Evolutionary conservation across 2,888 invertebrate species (phyloP).

Genomic region (Fragum fragum): DNA sequence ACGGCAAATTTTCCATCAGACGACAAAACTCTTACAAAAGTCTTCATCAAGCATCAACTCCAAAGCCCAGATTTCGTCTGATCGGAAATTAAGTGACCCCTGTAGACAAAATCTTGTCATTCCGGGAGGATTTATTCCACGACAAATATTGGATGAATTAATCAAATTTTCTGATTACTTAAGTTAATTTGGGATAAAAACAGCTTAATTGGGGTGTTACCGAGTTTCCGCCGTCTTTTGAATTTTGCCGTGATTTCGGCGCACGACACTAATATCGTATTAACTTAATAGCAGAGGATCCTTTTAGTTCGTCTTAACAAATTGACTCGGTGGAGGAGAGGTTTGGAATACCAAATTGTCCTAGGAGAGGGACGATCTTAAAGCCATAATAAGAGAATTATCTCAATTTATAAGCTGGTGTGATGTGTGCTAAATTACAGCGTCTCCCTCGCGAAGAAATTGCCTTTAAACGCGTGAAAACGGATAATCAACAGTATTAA

Average conservation of each 20-base stretch:
- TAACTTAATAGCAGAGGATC: conserved; percentile 64
- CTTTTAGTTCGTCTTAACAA: conserved; percentile 54
- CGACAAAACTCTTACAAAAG: neutral
- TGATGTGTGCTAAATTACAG: conserved; percentile 57
- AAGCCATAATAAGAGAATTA: conserved; percentile 67
- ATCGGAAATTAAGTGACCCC: conserved; percentile 56
- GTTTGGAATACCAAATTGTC: conserved; percentile 63
- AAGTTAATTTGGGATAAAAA: conserved; percentile 70
- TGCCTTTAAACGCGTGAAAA: conserved; percentile 45
- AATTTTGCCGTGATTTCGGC: conserved; percentile 60
- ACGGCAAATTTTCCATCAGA: neutral
- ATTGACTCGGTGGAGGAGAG: conserved; percentile 41
- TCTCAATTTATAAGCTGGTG: conserved; percentile 62
- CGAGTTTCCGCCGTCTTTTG: conserved; percentile 57
- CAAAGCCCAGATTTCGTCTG: conserved; percentile 15
- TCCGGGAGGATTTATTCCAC: conserved; percentile 40
- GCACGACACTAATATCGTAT: conserved; percentile 52
- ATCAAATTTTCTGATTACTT: conserved; percentile 69
- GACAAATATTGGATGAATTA: conserved; percentile 57
- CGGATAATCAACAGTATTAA: conserved; percentile 48
- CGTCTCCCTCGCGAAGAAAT: conserved; percentile 54
- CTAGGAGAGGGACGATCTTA: conserved; percentile 47
- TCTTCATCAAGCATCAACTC: neutral
- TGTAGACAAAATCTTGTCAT: conserved; percentile 21
- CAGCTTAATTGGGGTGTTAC: conserved; percentile 65